Evolutionary conservation across 92 coral and sea anemone genomes (phyloP).

Genomic region (Palythoa caribaeorum): DNA sequence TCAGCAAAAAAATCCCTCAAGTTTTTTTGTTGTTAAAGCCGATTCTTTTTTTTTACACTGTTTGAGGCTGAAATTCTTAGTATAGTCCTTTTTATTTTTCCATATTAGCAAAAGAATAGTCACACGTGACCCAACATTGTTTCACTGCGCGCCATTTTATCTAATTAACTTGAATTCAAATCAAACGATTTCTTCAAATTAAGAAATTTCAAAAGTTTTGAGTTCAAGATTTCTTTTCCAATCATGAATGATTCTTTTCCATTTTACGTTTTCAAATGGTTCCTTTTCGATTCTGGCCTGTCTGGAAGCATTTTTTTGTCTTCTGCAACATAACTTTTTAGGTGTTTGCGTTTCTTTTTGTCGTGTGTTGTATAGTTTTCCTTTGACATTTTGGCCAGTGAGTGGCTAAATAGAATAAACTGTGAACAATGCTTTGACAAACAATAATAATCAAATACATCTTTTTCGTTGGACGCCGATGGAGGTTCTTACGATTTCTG

Average conservation of each 20-base stretch:
- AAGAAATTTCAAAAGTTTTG: neutral
- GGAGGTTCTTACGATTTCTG: conserved; percentile 1
- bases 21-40: neutral
- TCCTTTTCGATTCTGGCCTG: neutral
- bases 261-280: neutral
- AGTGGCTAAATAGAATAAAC: neutral
- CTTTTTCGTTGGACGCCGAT: neutral
- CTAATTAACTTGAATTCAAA: conserved; percentile 6
- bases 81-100: neutral
- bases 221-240: neutral
- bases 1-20: neutral
- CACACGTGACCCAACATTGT: neutral
- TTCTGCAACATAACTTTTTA: neutral
- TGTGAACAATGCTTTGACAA: conserved; percentile 36
- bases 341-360: neutral
- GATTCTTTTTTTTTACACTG: too few relatives aligned
- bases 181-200: neutral
- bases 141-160: neutral
- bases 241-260: neutral
- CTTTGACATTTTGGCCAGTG: conserved; percentile 7
- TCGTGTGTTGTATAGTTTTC: conserved; percentile 1
- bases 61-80: neutral
- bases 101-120: neutral
- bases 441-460: conserved; percentile 14
- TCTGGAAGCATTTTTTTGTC: neutral